phyloP scores from a whole-genome alignment of 1,140 invertebrate species.

The Heliconius hewitsoni region DNA sequence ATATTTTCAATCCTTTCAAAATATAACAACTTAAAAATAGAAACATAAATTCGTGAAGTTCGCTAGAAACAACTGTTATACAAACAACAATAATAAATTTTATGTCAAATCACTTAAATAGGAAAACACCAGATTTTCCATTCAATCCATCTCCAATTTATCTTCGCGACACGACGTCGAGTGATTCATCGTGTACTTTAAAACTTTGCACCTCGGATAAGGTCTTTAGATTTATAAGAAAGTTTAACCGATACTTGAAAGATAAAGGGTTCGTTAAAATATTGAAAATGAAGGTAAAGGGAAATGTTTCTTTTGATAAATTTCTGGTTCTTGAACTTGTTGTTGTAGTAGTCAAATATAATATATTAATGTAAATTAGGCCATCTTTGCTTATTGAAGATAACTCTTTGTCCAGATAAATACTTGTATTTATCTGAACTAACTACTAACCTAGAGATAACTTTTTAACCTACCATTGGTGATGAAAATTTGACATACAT shows the following conservation, averaged over 20 bases:
- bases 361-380: no score
- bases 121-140: slow-evolving; percentile 1
- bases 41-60: not conserved
- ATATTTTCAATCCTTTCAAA: not conserved
- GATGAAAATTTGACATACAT: no score
- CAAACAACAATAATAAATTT: slow-evolving; percentile 3
- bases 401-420: no score
- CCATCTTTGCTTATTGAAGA: no score
- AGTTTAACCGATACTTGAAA: not conserved
- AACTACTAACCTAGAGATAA: no score
- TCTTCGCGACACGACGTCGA: slow-evolving; percentile 12
- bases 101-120: slow-evolving; percentile 9
- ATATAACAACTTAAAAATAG: not conserved
- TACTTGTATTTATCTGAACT: no score
- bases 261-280: slow-evolving; percentile 5
- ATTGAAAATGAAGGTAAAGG: not conserved
- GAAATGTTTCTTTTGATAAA: not conserved
- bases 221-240: not conserved
- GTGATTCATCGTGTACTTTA: slow-evolving; percentile 23
- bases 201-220: slow-evolving; percentile 22
- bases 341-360: no score
- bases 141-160: slow-evolving; percentile 17
- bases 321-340: not conserved
- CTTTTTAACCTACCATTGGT: no score
- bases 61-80: not conserved